phyloP scores from a whole-genome alignment of 35 echinoderm and acorn worm genomes.

The Anneissia japonica region DNA sequence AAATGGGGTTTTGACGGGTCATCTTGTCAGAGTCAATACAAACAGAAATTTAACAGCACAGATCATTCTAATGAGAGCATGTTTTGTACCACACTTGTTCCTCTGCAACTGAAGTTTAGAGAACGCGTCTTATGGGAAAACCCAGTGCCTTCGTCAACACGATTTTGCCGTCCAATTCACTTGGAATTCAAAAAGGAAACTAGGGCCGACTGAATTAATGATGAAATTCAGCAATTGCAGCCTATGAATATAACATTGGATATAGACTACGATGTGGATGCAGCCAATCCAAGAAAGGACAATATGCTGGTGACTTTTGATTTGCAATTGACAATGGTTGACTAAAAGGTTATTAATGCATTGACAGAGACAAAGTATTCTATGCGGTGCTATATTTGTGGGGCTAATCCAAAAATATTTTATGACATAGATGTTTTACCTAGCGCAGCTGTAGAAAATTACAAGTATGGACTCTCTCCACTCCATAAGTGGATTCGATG shows the following conservation, averaged over 20 bases:
- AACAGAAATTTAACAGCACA: background rate
- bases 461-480: slow-evolving; percentile 26
- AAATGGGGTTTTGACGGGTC: slow-evolving; percentile 35
- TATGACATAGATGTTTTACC: slow-evolving; percentile 29
- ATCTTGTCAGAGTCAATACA: slow-evolving; percentile 36
- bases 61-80: slow-evolving; percentile 20
- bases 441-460: slow-evolving; percentile 15
- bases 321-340: slow-evolving; percentile 43
- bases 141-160: slow-evolving; percentile 8
- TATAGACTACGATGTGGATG: slow-evolving; percentile 23
- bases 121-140: slow-evolving; percentile 6
- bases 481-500: slow-evolving; percentile 38
- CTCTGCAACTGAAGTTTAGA: slow-evolving; percentile 13
- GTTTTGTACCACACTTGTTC: slow-evolving; percentile 24
- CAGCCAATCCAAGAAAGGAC: slow-evolving; percentile 1
- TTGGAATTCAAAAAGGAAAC: slow-evolving; percentile 22
- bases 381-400: slow-evolving; percentile 52
- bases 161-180: slow-evolving; percentile 16
- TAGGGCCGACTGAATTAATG: background rate
- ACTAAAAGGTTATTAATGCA: slow-evolving; percentile 26
- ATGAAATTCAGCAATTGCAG: slow-evolving; percentile 1
- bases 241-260: slow-evolving; percentile 12
- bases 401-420: slow-evolving; percentile 32
- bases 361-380: slow-evolving; percentile 46
- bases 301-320: slow-evolving; percentile 33